phyloP scores from a whole-genome alignment of 2,113 vertebrate species.

The Ranitomeya variabilis region DNA sequence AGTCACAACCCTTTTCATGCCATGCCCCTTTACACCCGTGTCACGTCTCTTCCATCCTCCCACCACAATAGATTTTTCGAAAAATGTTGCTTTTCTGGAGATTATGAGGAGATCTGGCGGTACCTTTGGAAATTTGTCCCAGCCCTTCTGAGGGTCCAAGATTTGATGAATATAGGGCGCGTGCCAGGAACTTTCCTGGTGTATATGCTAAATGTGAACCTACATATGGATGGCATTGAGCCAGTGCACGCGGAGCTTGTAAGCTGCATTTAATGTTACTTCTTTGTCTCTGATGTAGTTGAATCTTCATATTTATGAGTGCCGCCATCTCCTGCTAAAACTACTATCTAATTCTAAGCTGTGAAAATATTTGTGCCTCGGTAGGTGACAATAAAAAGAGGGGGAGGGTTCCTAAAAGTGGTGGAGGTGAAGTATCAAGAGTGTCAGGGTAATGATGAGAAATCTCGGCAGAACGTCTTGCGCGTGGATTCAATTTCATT shows the following conservation, averaged over 20 bases:
- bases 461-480: not conserved
- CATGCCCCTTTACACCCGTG: too few relatives aligned
- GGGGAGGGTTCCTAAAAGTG: not conserved
- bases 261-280: not conserved
- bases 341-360: constrained; percentile 2
- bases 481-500: not conserved
- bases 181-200: too few relatives aligned
- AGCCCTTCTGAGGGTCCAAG: too few relatives aligned
- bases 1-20: too few relatives aligned
- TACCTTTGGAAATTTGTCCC: too few relatives aligned
- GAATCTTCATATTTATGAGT: not conserved
- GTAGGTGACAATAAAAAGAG: not conserved
- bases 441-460: constrained; percentile 6
- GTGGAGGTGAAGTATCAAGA: not conserved
- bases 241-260: not conserved
- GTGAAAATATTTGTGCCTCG: not conserved
- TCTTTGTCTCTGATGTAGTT: not conserved
- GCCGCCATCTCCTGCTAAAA: not conserved
- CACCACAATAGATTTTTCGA: too few relatives aligned
- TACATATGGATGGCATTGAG: too few relatives aligned
- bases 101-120: too few relatives aligned
- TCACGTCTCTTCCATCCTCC: too few relatives aligned
- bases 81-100: too few relatives aligned
- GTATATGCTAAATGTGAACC: too few relatives aligned
- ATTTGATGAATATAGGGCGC: too few relatives aligned